Percentiles rank a stretch among this genome's conserved stretches.
These are phyloP conservation scores for Parazoanthus darwini DNA, from an alignment of 92 coral and sea anemone genomes.

Conservation along the genomic window DNA sequence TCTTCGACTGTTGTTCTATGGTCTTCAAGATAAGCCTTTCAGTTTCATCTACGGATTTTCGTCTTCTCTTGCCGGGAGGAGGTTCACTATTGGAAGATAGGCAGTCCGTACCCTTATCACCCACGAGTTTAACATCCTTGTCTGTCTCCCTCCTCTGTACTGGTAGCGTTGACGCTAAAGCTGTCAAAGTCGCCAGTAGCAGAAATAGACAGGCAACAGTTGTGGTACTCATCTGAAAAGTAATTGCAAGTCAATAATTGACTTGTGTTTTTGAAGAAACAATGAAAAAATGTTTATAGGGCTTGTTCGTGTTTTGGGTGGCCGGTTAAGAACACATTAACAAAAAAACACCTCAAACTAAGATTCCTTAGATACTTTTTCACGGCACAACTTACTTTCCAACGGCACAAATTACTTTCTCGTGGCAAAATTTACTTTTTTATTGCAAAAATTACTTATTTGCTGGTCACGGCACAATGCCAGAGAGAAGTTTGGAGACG, in stretches of 20 bases:
- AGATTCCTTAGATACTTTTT: too few species aligned
- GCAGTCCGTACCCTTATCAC: neutral
- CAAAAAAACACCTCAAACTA: too few species aligned
- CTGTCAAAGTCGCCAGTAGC: neutral
- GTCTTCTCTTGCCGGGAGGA: neutral
- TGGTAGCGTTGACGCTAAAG: neutral
- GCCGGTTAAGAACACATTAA: too few species aligned
- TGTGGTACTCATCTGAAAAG: neutral
- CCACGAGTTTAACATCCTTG: neutral
- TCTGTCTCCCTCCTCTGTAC: neutral
- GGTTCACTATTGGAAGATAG: neutral
- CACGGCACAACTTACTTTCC: too few species aligned
- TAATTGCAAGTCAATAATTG: neutral
- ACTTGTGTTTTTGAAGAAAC: too few species aligned
- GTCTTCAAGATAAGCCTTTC: neutral
- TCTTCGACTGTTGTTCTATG: neutral
- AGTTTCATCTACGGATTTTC: neutral
- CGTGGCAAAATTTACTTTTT: too few species aligned
- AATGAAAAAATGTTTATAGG: too few species aligned
- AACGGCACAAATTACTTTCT: too few species aligned
- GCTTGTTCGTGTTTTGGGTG: too few species aligned
- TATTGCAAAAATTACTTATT: too few species aligned
- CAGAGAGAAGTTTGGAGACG: too few species aligned
- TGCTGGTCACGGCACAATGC: too few species aligned
- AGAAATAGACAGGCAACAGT: slow-evolving; percentile 1